Conservation (phyloP, 2,113 vertebrate genomes). For the Fregata magnificens region DNA sequence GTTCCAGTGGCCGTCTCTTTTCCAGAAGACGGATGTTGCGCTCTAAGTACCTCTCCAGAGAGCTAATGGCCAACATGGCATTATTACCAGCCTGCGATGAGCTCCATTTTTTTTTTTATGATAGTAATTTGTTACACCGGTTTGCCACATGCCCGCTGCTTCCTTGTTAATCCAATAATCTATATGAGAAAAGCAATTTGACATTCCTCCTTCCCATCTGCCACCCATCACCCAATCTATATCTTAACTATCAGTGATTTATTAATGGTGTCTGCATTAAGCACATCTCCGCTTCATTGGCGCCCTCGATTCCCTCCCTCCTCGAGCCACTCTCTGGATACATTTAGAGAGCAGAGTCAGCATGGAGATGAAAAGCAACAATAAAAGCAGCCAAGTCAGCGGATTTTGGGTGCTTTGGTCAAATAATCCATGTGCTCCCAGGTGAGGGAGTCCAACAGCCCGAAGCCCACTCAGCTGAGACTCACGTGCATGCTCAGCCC, state of each 20-base stretch:
- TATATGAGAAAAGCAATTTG: constrained; percentile 85
- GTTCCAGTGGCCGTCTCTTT: constrained; percentile 62
- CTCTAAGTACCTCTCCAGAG: constrained; percentile 67
- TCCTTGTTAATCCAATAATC: constrained; percentile 85
- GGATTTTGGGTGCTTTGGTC: constrained; percentile 13
- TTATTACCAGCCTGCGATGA: constrained; percentile 74
- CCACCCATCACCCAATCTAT: constrained; percentile 82
- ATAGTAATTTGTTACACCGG: constrained; percentile 79
- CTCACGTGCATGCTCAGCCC: not conserved
- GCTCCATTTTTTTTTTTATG: constrained; percentile 75
- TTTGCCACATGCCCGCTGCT: constrained; percentile 78
- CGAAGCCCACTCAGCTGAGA: not conserved
- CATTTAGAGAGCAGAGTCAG: constrained; percentile 50
- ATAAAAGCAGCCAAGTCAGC: not conserved
- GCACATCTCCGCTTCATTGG: constrained; percentile 66
- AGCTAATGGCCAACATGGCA: constrained; percentile 68
- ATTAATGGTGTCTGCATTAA: constrained; percentile 76
- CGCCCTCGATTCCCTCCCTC: constrained; percentile 14
- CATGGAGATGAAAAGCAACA: constrained; percentile 31
- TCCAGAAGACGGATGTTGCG: constrained; percentile 62
- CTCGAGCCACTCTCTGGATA: constrained; percentile 50
- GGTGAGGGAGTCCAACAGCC: not conserved
- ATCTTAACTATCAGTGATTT: constrained; percentile 82
- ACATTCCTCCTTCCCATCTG: constrained; percentile 80
- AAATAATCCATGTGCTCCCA: not conserved